These are phyloP conservation scores for Limnothrissa miodon DNA, from an alignment of 2,113 vertebrate genomes.

Conservation along the genomic window DNA sequence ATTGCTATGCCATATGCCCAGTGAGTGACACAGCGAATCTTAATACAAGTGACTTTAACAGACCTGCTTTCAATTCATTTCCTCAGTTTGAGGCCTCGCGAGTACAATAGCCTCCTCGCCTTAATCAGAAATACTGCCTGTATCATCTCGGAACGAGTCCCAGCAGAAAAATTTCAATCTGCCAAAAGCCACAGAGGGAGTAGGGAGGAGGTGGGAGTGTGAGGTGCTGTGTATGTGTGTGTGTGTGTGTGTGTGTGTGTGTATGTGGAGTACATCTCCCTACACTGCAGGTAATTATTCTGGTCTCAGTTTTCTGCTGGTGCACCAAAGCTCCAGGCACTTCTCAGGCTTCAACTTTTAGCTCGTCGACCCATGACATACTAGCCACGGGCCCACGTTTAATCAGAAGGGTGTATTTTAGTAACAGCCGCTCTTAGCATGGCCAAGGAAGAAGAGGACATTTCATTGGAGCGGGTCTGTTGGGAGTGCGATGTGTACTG, in stretches of 20 bases:
- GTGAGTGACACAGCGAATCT: not conserved
- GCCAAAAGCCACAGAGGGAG: not conserved
- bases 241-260: too few species aligned
- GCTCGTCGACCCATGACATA: conserved; percentile 13
- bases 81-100: not conserved
- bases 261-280: too few species aligned
- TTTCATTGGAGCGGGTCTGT: not conserved
- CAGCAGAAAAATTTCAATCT: conserved; percentile 4
- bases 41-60: not conserved
- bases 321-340: not conserved
- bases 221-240: too few species aligned
- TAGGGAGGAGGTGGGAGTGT: not conserved
- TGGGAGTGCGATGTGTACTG: not conserved
- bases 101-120: not conserved
- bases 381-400: not conserved
- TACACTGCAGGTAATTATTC: conserved; percentile 13
- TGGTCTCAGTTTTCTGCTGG: not conserved
- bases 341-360: conserved; percentile 1
- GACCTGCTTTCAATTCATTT: not conserved
- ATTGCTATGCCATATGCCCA: not conserved
- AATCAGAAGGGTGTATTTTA: conserved; percentile 14
- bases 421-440: not conserved
- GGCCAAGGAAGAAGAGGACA: not conserved
- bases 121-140: not conserved
- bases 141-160: conserved; percentile 11